A percentile compares a stretch with the other conserved stretches of the same genome.
Conservation (phyloP, 2,888 invertebrate species). For the Autographa pulchrina region DNA sequence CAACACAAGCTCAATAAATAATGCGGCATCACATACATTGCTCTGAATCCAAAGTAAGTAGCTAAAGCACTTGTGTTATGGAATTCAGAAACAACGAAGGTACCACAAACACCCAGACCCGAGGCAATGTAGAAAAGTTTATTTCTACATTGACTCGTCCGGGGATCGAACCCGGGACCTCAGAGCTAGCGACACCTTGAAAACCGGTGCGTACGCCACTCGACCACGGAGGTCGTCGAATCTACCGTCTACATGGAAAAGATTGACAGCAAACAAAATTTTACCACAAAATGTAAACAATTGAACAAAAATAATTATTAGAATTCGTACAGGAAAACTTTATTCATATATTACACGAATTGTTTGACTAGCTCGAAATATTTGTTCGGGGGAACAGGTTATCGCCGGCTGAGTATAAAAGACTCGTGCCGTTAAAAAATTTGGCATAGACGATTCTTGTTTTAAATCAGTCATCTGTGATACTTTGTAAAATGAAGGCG, state of each 20-base stretch:
- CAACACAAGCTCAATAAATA: no score
- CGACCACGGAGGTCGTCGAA: no score
- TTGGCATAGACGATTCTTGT: neutral
- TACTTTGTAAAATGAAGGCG: conserved; percentile 7
- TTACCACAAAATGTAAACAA: neutral
- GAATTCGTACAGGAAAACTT: conserved; percentile 5
- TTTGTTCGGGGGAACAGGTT: conserved; percentile 6
- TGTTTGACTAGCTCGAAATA: neutral
- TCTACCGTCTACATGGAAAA: neutral
- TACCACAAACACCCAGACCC: no score
- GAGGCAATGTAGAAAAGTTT: no score
- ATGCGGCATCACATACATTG: no score
- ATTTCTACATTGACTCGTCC: no score
- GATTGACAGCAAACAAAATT: neutral
- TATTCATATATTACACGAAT: neutral
- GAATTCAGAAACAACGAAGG: no score
- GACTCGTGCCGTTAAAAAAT: neutral
- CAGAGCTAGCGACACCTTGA: no score
- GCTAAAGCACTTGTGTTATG: no score
- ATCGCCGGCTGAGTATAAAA: conserved; percentile 3
- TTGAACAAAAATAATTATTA: neutral
- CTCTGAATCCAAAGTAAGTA: no score
- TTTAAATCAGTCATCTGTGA: conserved; percentile 1
- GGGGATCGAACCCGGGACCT: no score
- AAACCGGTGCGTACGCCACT: no score